Evolutionary conservation across 2,113 vertebrate species (phyloP).

Genomic region (Rallus limicola): DNA sequence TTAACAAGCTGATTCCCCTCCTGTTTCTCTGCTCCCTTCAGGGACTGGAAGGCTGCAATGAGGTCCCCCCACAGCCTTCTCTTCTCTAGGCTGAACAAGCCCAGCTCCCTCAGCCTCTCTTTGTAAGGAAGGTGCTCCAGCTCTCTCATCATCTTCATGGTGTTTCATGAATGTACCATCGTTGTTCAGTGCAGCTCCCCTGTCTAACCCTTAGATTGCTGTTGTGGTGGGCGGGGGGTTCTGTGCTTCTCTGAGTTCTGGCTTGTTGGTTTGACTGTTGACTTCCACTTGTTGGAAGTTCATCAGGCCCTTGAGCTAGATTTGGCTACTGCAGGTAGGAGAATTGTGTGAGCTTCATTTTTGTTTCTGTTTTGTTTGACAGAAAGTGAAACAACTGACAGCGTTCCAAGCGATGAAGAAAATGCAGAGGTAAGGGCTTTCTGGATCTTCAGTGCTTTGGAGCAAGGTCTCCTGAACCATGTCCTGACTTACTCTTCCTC

Average conservation of each 20-base stretch:
- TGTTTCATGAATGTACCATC: background rate
- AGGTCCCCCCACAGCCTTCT: no score
- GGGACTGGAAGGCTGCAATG: no score
- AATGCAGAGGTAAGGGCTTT: slow-evolving; percentile 81
- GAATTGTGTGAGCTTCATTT: background rate
- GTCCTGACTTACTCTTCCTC: background rate
- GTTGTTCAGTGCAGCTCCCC: background rate
- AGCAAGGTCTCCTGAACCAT: background rate
- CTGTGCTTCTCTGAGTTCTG: background rate
- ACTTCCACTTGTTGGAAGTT: background rate
- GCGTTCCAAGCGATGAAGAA: slow-evolving; percentile 89
- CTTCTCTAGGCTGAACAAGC: no score
- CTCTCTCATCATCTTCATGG: no score
- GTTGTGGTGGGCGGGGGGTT: background rate
- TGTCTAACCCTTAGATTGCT: background rate
- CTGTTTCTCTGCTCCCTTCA: no score
- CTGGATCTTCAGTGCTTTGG: background rate
- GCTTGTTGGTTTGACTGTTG: background rate
- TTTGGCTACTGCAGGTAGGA: background rate
- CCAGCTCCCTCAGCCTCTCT: no score
- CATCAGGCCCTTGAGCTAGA: background rate
- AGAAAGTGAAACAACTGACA: slow-evolving; percentile 96
- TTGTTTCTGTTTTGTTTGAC: slow-evolving; percentile 63
- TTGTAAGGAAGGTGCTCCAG: no score
- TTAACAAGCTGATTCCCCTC: no score